Percentiles rank a stretch among this genome's conserved stretches.
Conservation (phyloP, 2,797 vertebrate genomes). For the Australoheros facetus region DNA sequence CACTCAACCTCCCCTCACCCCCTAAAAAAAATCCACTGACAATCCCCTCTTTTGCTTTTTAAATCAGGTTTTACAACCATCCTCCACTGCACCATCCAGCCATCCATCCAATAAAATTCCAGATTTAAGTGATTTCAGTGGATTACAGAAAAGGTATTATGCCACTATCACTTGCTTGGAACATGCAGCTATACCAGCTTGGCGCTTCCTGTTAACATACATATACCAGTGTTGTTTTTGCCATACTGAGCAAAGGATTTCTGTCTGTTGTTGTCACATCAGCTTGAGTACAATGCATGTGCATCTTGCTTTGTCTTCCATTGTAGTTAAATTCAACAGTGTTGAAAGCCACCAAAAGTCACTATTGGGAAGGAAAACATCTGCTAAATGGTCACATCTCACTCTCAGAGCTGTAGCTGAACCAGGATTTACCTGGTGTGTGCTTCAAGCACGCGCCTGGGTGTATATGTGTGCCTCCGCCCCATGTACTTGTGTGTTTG, state of each 20-base stretch:
- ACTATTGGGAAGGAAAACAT: conserved; percentile 72
- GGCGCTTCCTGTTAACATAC: conserved; percentile 7
- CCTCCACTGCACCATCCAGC: conserved; percentile 52
- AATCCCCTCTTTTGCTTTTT: conserved; percentile 65
- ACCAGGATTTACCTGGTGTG: conserved; percentile 70
- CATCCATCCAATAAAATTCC: conserved; percentile 42
- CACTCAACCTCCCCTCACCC: conserved; percentile 28
- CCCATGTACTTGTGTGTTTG: conserved; percentile 33
- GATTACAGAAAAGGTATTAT: conserved; percentile 39
- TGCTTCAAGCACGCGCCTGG: conserved; percentile 9
- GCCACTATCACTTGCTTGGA: conserved; percentile 53
- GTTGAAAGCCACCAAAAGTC: conserved; percentile 70
- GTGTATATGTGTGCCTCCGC: not conserved
- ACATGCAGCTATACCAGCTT: conserved; percentile 17
- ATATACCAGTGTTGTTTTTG: conserved; percentile 27
- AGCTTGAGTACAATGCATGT: conserved; percentile 41
- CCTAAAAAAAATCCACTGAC: conserved; percentile 35
- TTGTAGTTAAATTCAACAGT: conserved; percentile 71
- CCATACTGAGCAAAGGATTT: conserved; percentile 23
- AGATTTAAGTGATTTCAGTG: conserved; percentile 47
- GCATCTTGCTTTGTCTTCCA: conserved; percentile 67
- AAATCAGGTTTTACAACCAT: conserved; percentile 63
- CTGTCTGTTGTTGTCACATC: conserved; percentile 52
- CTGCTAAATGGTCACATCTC: conserved; percentile 76
- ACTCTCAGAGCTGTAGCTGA: conserved; percentile 58